Conservation (phyloP, 2,113 vertebrate genomes). For the Trematomus loennbergii region DNA sequence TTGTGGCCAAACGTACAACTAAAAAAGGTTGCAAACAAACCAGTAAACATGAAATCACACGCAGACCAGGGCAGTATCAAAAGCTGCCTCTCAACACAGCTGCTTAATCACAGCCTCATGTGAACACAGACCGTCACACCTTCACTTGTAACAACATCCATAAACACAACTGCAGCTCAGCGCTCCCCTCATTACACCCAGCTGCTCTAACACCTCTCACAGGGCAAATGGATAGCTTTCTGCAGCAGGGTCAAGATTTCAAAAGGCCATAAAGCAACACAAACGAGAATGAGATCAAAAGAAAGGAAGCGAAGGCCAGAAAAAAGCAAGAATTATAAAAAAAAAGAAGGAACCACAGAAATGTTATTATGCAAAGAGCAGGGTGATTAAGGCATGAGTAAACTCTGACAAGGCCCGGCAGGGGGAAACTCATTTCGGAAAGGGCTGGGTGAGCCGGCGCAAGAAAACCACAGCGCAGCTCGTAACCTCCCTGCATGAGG, state of each 20-base stretch:
- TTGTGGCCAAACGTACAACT: background rate
- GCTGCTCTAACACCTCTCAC: conserved; percentile 26
- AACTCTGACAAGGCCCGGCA: conserved; percentile 46
- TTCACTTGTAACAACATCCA: conserved; percentile 22
- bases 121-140: conserved; percentile 48
- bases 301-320: conserved; percentile 19
- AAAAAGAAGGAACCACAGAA: conserved; percentile 55
- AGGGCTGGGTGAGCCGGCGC: conserved; percentile 49
- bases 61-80: conserved; percentile 35
- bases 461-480: conserved; percentile 72
- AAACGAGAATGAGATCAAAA: conserved; percentile 38
- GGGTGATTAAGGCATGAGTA: conserved; percentile 39
- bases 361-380: conserved; percentile 44
- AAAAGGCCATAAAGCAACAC: conserved; percentile 16
- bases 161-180: conserved; percentile 22
- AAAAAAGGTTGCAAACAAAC: conserved; percentile 27
- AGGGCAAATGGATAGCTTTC: conserved; percentile 18
- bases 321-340: conserved; percentile 34
- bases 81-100: conserved; percentile 25
- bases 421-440: conserved; percentile 8
- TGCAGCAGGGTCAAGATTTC: conserved; percentile 19
- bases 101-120: conserved; percentile 58
- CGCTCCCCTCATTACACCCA: conserved; percentile 21
- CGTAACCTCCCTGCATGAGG: conserved; percentile 65
- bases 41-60: conserved; percentile 54